Conservation (phyloP, 2,888 invertebrate species). For the Fragum fragum region DNA sequence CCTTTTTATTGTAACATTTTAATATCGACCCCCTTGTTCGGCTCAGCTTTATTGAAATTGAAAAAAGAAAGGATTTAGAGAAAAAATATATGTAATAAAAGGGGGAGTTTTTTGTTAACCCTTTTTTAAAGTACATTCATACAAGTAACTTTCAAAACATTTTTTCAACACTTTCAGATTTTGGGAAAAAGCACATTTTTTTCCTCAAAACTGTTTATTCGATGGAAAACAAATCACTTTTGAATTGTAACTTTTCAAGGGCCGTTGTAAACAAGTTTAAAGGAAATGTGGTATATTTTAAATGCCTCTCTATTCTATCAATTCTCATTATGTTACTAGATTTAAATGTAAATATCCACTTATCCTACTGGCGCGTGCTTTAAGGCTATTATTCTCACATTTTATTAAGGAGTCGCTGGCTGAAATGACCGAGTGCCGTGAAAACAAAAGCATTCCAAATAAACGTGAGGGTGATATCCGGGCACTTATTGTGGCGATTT, state of each 20-base stretch:
- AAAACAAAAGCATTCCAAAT: constrained; percentile 35
- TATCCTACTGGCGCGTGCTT: constrained; percentile 17
- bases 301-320: neutral
- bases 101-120: too few relatives aligned
- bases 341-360: constrained; percentile 14
- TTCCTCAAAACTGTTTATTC: too few relatives aligned
- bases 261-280: neutral
- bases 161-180: too few relatives aligned
- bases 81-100: too few relatives aligned
- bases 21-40: too few relatives aligned
- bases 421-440: constrained; percentile 23
- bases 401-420: neutral
- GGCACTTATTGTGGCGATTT: constrained; percentile 42
- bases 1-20: neutral
- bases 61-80: too few relatives aligned
- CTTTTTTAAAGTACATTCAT: too few relatives aligned
- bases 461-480: constrained; percentile 24
- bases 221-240: too few relatives aligned
- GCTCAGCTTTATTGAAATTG: too few relatives aligned
- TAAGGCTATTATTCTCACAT: constrained; percentile 12
- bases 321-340: neutral
- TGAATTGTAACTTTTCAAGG: too few relatives aligned
- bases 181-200: too few relatives aligned
- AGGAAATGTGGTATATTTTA: neutral
- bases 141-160: too few relatives aligned